Evolutionary conservation across 2,113 vertebrate species (phyloP).

Genomic region (Ictalurus furcatus): DNA sequence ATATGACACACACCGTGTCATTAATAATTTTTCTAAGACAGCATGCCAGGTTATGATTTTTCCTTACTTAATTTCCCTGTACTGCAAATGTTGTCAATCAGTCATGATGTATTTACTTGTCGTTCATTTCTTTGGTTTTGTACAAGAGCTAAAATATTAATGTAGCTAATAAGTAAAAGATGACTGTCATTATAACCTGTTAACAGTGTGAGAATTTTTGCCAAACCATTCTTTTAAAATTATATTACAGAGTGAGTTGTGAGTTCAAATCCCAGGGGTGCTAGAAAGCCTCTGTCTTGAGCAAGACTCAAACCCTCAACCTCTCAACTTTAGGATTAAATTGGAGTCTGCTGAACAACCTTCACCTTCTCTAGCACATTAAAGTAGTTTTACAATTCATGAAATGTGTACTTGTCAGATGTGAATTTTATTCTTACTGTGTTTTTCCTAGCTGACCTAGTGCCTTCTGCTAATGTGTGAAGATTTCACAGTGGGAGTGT

Average conservation of each 20-base stretch:
- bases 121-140: background rate
- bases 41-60: background rate
- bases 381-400: slow-evolving; percentile 3
- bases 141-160: background rate
- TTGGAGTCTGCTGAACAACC: background rate
- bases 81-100: background rate
- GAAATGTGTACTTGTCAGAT: slow-evolving; percentile 1
- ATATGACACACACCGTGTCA: no score
- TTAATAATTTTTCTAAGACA: background rate
- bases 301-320: background rate
- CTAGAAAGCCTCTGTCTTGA: background rate
- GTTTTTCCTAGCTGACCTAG: background rate
- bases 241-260: background rate
- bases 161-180: background rate
- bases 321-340: background rate
- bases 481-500: slow-evolving; percentile 20
- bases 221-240: background rate
- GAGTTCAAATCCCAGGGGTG: background rate
- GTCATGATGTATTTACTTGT: background rate
- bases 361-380: background rate
- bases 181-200: background rate
- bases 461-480: slow-evolving; percentile 7
- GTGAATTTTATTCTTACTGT: background rate
- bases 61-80: background rate
- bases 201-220: background rate